Percentiles rank a stretch among this genome's conserved stretches.
Evolutionary conservation across 2,797 vertebrate genomes (phyloP).

Genomic region (Phalloptychus januarius): DNA sequence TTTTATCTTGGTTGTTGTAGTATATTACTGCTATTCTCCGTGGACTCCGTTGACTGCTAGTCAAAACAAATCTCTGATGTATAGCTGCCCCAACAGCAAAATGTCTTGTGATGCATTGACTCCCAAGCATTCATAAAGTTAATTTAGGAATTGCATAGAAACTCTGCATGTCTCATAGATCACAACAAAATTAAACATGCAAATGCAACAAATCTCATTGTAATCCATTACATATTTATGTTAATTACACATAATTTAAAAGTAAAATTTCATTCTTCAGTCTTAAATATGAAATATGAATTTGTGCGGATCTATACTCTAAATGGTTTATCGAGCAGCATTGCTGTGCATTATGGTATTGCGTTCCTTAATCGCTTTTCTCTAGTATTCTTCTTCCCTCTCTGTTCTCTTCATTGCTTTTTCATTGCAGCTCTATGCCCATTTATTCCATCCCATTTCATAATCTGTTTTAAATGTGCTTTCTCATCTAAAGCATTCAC

Average conservation of each 20-base stretch:
- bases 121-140: neutral
- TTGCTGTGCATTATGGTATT: conserved; percentile 11
- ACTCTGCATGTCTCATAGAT: neutral
- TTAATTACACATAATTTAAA: neutral
- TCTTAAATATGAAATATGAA: conserved; percentile 2
- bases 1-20: neutral
- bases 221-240: neutral
- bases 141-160: neutral
- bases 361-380: neutral
- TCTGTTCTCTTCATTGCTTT: conserved; percentile 17
- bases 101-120: neutral
- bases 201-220: neutral
- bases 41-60: no score
- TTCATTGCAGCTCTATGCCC: conserved; percentile 12
- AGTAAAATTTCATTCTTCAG: neutral
- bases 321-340: conserved; percentile 8
- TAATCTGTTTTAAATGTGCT: conserved; percentile 50
- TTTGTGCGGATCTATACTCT: neutral
- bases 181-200: neutral
- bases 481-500: conserved; percentile 26
- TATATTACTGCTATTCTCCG: neutral
- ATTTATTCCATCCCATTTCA: conserved; percentile 37
- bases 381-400: neutral
- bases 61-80: neutral
- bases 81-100: neutral